These are phyloP conservation scores for Schizaphis graminum DNA, from an alignment of 2,888 invertebrate genomes.

Conservation along the genomic window DNA sequence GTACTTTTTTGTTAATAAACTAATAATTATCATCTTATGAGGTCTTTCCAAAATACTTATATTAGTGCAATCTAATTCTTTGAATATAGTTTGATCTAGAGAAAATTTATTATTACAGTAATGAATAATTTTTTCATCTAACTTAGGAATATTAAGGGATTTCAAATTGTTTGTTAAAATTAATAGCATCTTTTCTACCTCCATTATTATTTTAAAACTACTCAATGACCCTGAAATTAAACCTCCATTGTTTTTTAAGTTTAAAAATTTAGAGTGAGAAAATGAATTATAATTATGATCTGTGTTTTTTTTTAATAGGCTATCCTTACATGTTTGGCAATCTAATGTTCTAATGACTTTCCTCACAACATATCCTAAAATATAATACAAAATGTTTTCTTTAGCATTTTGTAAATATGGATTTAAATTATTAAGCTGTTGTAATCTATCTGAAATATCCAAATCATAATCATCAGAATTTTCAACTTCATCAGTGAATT, in stretches of 20 bases:
- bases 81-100: no score
- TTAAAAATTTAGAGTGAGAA: slow-evolving; percentile 11
- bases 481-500: no score
- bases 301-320: not conserved
- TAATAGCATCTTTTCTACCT: slow-evolving; percentile 11
- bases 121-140: no score
- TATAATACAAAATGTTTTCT: not conserved
- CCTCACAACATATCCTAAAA: not conserved
- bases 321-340: not conserved
- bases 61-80: no score
- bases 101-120: no score
- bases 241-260: slow-evolving; percentile 9
- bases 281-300: not conserved
- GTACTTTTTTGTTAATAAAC: no score
- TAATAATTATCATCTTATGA: no score
- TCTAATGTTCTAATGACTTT: slow-evolving; percentile 1
- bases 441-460: not conserved
- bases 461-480: not conserved
- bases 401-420: not conserved
- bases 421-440: not conserved
- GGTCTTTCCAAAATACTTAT: no score
- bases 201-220: slow-evolving; percentile 11
- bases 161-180: not conserved
- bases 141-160: not conserved
- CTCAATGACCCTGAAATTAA: not conserved